These are phyloP conservation scores for Callaeas wilsoni DNA, from an alignment of 2,113 vertebrate genomes.

Conservation along the genomic window DNA sequence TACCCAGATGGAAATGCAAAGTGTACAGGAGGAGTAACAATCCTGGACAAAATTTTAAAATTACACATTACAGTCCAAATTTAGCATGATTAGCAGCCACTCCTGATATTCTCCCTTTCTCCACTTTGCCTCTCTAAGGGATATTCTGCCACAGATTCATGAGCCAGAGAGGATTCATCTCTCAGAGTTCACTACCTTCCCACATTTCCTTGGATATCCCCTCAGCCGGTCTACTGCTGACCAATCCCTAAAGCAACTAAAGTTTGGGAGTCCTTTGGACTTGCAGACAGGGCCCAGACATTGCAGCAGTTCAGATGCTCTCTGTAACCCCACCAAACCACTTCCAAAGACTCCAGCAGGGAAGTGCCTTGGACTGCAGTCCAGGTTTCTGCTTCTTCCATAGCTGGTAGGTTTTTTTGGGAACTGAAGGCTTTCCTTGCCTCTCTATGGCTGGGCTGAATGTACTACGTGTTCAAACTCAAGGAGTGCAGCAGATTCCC, in stretches of 20 bases:
- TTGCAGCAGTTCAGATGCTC: background rate
- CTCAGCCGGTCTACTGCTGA: background rate
- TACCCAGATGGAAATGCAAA: background rate
- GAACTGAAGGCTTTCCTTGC: background rate
- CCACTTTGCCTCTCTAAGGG: background rate
- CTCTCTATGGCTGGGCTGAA: background rate
- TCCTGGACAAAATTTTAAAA: background rate
- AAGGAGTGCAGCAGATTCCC: background rate
- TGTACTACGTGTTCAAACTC: background rate
- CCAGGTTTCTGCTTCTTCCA: background rate
- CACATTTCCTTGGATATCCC: background rate
- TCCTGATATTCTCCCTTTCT: background rate
- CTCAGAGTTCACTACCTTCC: background rate
- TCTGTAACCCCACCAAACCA: background rate
- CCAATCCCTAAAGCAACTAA: background rate
- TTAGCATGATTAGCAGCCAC: fast-evolving
- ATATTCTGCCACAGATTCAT: background rate
- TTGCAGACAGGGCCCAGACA: background rate
- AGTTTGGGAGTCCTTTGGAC: background rate
- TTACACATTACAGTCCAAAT: background rate
- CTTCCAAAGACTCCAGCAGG: background rate
- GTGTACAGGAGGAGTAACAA: background rate
- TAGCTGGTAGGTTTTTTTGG: background rate
- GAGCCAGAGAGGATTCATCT: background rate
- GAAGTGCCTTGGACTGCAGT: background rate